Conservation (phyloP, 2,797 vertebrate species). For the Acanthurus tractus region DNA sequence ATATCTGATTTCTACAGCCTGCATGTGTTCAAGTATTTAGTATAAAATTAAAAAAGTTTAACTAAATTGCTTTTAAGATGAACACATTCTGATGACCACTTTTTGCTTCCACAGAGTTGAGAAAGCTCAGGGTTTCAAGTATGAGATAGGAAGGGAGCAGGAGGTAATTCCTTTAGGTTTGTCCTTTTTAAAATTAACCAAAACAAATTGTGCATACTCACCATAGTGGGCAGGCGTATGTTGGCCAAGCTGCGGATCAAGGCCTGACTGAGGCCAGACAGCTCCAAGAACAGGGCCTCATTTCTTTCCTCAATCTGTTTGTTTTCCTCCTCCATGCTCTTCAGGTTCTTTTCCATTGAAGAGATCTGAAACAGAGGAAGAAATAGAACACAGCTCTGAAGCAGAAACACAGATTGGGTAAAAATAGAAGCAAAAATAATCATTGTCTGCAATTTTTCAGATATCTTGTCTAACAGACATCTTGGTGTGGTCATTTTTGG, state of each 20-base stretch:
- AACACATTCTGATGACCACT: too few relatives aligned
- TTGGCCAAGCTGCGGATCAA: slow-evolving; percentile 96
- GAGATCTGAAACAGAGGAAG: slow-evolving; percentile 88
- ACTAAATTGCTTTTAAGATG: too few relatives aligned
- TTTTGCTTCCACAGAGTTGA: too few relatives aligned
- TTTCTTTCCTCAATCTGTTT: slow-evolving; percentile 98
- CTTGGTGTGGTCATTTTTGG: neutral
- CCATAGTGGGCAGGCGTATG: slow-evolving; percentile 97
- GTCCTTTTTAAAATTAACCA: neutral
- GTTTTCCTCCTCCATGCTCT: slow-evolving; percentile 97
- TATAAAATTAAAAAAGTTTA: too few relatives aligned
- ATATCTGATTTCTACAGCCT: too few relatives aligned
- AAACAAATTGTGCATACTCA: slow-evolving; percentile 70
- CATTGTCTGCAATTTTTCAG: neutral
- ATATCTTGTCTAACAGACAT: neutral
- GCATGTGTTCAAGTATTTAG: too few relatives aligned
- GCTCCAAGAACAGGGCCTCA: slow-evolving; percentile 94
- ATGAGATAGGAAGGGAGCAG: too few relatives aligned
- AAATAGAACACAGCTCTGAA: neutral
- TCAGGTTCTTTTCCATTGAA: slow-evolving; percentile 97
- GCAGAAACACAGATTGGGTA: neutral
- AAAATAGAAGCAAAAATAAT: neutral
- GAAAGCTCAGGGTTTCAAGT: too few relatives aligned
- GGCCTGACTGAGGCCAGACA: slow-evolving; percentile 96
- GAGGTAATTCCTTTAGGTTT: too few relatives aligned